A percentile compares a stretch with the other conserved stretches of the same genome.
These are phyloP conservation scores for Taenaris catops DNA, from an alignment of 2,888 invertebrate genomes.

Conservation along the genomic window DNA sequence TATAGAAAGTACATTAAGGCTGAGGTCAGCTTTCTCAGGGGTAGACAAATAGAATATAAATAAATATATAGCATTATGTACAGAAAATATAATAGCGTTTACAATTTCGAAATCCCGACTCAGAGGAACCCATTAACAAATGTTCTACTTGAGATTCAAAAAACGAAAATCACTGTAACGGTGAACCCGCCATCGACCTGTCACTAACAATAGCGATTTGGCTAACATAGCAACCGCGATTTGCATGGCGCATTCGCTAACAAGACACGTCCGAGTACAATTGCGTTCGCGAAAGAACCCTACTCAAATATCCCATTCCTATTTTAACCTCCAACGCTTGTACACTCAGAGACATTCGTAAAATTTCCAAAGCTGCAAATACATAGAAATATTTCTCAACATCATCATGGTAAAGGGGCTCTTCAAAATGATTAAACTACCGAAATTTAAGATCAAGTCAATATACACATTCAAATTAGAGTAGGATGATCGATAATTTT, in stretches of 20 bases:
- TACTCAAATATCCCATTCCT: slow-evolving; percentile 78
- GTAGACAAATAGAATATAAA: too few species aligned
- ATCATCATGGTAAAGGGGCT: too few species aligned
- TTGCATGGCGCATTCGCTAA: slow-evolving; percentile 75
- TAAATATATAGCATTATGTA: too few species aligned
- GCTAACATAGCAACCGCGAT: slow-evolving; percentile 41
- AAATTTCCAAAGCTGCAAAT: too few species aligned
- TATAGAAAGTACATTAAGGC: too few species aligned
- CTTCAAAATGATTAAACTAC: too few species aligned
- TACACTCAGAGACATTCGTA: slow-evolving; percentile 4
- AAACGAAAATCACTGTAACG: slow-evolving; percentile 20
- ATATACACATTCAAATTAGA: too few species aligned
- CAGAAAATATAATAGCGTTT: too few species aligned
- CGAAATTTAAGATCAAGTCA: too few species aligned
- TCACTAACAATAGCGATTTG: slow-evolving; percentile 41
- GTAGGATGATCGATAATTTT: too few species aligned
- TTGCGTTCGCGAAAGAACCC: slow-evolving; percentile 78
- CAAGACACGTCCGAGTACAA: slow-evolving; percentile 77
- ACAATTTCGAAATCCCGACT: slow-evolving; percentile 4
- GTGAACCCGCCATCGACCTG: slow-evolving; percentile 27
- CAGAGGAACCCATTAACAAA: slow-evolving; percentile 12
- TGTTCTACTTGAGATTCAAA: slow-evolving; percentile 17
- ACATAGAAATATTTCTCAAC: too few species aligned
- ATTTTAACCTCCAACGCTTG: slow-evolving; percentile 71
- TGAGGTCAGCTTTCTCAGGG: too few species aligned